Conservation (phyloP, 2,797 vertebrate species). For the Esox masquinongy region DNA sequence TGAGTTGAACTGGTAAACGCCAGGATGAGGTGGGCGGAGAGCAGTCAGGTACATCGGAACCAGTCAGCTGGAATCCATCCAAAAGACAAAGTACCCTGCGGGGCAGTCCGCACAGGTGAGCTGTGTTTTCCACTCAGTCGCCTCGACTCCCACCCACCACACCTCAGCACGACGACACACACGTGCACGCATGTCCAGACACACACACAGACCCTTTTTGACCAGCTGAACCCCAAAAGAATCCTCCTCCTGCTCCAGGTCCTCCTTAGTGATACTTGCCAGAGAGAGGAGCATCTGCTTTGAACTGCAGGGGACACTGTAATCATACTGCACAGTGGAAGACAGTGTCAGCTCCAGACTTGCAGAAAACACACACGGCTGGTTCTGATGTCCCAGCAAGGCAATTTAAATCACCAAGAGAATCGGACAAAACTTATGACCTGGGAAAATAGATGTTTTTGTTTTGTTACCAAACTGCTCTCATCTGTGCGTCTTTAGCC, state of each 20-base stretch:
- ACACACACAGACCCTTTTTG: conserved; percentile 55
- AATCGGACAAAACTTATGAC: conserved; percentile 11
- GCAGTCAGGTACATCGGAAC: conserved; percentile 39
- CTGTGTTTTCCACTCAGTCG: conserved; percentile 69
- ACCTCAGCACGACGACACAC: conserved; percentile 61
- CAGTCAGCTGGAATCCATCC: conserved; percentile 50
- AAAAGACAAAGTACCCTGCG: conserved; percentile 65
- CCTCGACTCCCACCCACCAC: conserved; percentile 53
- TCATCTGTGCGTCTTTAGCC: conserved; percentile 8
- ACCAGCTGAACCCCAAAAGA: conserved; percentile 74
- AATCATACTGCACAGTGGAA: conserved; percentile 56
- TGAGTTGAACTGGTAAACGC: conserved; percentile 68
- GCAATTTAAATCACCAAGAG: neutral
- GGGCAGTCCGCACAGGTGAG: conserved; percentile 60
- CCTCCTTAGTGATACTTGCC: conserved; percentile 51
- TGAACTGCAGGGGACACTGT: conserved; percentile 62
- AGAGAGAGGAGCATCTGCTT: conserved; percentile 72
- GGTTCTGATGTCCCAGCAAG: conserved; percentile 46
- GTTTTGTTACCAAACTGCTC: conserved; percentile 20
- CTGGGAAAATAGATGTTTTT: conserved; percentile 12
- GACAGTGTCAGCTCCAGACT: conserved; percentile 34
- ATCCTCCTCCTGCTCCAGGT: conserved; percentile 54
- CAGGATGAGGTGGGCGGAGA: conserved; percentile 57
- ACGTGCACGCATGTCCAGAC: neutral
- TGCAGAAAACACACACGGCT: conserved; percentile 48